Evolutionary conservation across 2,797 vertebrate species (phyloP).

Genomic region (Peromyscus melanophrys): DNA sequence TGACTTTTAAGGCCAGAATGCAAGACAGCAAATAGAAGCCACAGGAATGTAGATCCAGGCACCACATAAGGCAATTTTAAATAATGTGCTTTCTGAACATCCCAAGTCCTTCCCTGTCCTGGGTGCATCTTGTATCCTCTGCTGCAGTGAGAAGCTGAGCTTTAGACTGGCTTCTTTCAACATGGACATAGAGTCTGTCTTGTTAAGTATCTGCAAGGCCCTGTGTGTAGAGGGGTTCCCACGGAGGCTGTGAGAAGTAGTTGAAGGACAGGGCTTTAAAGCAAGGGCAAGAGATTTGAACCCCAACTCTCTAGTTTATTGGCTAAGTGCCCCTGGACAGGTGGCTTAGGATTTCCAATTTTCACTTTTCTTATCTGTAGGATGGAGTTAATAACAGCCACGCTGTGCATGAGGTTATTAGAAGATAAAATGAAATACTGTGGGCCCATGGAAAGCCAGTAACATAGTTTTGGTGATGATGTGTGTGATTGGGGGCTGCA

Average conservation of each 20-base stretch:
- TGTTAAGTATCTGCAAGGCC: not conserved
- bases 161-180: not conserved
- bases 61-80: not conserved
- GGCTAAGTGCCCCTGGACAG: not conserved
- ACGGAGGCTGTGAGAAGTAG: not conserved
- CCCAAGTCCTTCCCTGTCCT: not conserved
- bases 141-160: not conserved
- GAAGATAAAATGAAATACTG: not conserved
- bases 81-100: not conserved
- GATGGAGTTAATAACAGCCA: not conserved
- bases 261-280: not conserved
- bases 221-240: not conserved
- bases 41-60: not conserved
- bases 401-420: not conserved
- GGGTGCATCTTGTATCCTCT: not conserved
- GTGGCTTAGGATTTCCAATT: not conserved
- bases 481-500: not conserved
- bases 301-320: not conserved
- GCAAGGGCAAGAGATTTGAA: not conserved
- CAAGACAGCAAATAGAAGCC: not conserved
- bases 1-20: conserved; percentile 24
- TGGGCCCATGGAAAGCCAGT: conserved; percentile 33
- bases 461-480: conserved; percentile 23
- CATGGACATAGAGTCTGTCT: no score
- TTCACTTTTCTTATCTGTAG: conserved; percentile 18